A percentile compares a stretch with the other conserved stretches of the same genome.
phyloP scores from a whole-genome alignment of 1,140 invertebrate species.

The Leptinotarsa defecta region DNA sequence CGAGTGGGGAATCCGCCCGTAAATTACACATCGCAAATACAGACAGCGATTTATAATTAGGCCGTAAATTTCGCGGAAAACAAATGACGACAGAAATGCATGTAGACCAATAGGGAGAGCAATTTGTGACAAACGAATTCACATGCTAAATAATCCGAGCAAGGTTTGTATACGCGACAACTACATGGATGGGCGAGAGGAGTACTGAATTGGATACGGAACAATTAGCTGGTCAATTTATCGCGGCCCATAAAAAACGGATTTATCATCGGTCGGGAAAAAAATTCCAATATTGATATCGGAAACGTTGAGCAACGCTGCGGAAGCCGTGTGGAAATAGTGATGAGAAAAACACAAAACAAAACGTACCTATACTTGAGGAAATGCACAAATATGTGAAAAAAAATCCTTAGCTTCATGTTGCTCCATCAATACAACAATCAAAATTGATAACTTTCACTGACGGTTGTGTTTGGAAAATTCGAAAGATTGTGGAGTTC shows the following conservation, averaged over 20 bases:
- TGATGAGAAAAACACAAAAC: too few species aligned
- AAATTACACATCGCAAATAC: conserved; percentile 36
- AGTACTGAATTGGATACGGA: conserved; percentile 21
- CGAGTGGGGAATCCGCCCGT: conserved; percentile 11
- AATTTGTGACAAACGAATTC: conserved; percentile 56
- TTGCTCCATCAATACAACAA: too few species aligned
- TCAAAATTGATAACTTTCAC: too few species aligned
- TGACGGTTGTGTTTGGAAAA: too few species aligned
- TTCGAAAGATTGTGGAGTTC: too few species aligned
- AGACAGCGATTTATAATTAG: conserved; percentile 53
- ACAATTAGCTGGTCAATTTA: conserved; percentile 20
- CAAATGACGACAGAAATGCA: conserved; percentile 54
- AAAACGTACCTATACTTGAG: too few species aligned
- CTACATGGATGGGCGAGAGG: conserved; percentile 10
- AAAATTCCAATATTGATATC: background rate
- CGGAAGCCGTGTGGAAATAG: too few species aligned
- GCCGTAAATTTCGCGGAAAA: conserved; percentile 53
- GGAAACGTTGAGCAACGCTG: too few species aligned
- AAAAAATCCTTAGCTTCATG: too few species aligned
- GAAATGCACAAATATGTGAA: too few species aligned
- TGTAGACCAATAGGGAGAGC: conserved; percentile 55
- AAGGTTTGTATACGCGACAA: conserved; percentile 33
- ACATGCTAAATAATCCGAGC: conserved; percentile 45
- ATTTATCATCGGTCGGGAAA: background rate
- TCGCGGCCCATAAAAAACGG: background rate